Conservation (phyloP, 2,797 vertebrate species). For the Orientallactaga sibirica region DNA sequence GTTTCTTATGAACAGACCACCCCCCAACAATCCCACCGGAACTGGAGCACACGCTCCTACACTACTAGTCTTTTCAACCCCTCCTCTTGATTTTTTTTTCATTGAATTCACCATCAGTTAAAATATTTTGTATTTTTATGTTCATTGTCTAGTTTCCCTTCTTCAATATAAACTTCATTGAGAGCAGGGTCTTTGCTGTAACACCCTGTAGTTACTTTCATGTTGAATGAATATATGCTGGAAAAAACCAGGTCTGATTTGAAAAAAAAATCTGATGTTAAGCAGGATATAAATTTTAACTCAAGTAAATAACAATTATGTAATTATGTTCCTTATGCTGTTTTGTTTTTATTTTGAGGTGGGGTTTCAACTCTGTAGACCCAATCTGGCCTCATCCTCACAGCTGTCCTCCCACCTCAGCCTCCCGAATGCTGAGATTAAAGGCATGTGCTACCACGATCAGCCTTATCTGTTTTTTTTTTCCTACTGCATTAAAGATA, state of each 20-base stretch:
- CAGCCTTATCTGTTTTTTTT: background rate
- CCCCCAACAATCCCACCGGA: background rate
- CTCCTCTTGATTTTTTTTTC: too few relatives aligned
- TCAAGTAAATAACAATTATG: background rate
- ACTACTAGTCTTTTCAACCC: background rate
- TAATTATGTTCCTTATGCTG: conserved; percentile 39
- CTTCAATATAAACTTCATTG: background rate
- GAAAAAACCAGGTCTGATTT: background rate
- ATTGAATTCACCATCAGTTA: too few relatives aligned
- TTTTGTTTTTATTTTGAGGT: background rate
- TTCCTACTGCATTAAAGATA: background rate
- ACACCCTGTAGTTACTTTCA: background rate
- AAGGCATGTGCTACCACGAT: too few relatives aligned
- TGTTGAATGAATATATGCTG: background rate
- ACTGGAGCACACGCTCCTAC: background rate
- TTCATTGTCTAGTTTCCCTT: too few relatives aligned
- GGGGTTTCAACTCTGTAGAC: too few relatives aligned
- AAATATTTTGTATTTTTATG: too few relatives aligned
- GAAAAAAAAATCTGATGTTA: background rate
- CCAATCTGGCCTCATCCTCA: too few relatives aligned
- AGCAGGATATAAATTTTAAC: conserved; percentile 23
- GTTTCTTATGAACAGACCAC: background rate
- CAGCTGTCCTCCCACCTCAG: too few relatives aligned
- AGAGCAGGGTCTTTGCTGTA: background rate
- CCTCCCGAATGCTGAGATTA: too few relatives aligned